phyloP scores from a whole-genome alignment of 2,113 vertebrate genomes.

The Carassius gibelio region DNA sequence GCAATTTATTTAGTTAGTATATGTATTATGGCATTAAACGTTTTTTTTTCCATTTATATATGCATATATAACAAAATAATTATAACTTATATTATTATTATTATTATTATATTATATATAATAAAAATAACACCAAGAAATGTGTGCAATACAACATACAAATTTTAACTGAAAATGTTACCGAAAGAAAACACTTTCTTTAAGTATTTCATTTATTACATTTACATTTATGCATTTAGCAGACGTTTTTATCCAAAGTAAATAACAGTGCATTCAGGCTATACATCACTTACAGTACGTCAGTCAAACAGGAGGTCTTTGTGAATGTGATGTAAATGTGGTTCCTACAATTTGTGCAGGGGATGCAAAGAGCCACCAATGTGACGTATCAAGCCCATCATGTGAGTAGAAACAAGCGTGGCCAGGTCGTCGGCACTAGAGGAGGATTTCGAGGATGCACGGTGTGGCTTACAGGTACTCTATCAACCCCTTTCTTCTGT shows the following conservation, averaged over 20 bases:
- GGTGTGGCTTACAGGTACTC: conserved; percentile 93
- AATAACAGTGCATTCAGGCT: no score
- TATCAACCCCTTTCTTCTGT: background rate
- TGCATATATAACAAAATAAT: no score
- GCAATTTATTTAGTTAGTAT: no score
- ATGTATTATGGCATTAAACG: no score
- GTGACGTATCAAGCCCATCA: conserved; percentile 99
- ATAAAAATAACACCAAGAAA: background rate
- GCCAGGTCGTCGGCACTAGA: conserved; percentile 95
- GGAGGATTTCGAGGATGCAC: conserved; percentile 97
- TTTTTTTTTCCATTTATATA: no score
- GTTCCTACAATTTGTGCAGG: conserved; percentile 73
- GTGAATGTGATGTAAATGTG: background rate
- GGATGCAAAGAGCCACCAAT: conserved; percentile 95
- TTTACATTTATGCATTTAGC: no score
- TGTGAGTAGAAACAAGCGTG: conserved; percentile 95
- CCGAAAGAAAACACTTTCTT: no score
- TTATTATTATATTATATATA: no score
- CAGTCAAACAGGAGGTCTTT: background rate
- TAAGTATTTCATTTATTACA: no score
- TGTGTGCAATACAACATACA: background rate
- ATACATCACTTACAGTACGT: background rate
- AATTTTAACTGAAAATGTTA: no score
- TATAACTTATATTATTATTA: no score
- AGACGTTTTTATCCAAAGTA: no score